These are phyloP conservation scores for Idaea dimidiata DNA, from an alignment of 2,888 invertebrate species.

Conservation along the genomic window DNA sequence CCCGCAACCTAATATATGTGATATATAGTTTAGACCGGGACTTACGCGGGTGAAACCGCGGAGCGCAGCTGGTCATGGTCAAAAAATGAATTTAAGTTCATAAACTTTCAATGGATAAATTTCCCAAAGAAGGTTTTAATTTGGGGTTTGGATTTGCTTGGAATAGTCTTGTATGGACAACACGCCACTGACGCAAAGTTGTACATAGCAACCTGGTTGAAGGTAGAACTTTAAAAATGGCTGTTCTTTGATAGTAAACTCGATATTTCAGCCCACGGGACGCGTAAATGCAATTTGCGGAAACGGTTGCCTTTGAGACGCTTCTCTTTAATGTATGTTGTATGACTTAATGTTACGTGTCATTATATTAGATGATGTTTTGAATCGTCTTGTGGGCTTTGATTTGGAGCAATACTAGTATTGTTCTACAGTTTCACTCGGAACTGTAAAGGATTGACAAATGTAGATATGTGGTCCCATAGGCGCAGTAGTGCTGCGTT, in stretches of 20 bases:
- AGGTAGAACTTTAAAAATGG: slow-evolving; percentile 75
- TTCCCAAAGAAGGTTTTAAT: no score
- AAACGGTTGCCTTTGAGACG: slow-evolving; percentile 75
- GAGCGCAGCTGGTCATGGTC: no score
- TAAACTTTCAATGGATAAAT: no score
- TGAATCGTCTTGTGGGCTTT: neutral
- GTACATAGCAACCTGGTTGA: slow-evolving; percentile 63
- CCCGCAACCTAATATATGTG: no score
- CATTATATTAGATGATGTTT: slow-evolving; percentile 9
- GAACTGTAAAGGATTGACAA: neutral
- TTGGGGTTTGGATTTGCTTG: no score
- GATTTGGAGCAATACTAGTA: neutral
- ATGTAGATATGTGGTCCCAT: neutral
- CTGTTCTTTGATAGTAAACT: slow-evolving; percentile 76
- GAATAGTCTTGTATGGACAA: no score
- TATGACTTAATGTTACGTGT: slow-evolving; percentile 21
- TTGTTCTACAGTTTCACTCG: neutral
- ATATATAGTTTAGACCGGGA: no score
- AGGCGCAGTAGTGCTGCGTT: no score
- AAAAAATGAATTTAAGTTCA: no score
- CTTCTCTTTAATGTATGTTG: slow-evolving; percentile 44
- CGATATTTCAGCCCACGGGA: slow-evolving; percentile 75
- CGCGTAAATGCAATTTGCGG: slow-evolving; percentile 76
- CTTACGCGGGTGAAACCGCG: no score
- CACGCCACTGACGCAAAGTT: no score